Evolutionary conservation across 2,888 invertebrate genomes (phyloP), one percentile per base, ranked within the genome.

Genomic region (Acronicta leporina): DNA sequence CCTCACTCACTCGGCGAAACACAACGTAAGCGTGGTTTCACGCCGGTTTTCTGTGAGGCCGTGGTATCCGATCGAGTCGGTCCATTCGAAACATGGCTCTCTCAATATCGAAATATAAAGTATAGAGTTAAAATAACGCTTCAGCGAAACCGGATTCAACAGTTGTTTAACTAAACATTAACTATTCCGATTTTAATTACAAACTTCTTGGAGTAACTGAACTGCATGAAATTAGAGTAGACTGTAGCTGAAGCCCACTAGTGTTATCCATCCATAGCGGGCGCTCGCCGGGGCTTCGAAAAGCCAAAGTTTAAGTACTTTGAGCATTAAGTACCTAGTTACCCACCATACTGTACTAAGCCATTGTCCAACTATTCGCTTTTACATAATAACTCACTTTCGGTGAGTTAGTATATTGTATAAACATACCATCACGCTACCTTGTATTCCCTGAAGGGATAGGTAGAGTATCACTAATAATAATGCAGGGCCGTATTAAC

Each of bases 151-250:
- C 33, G 33, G n/a, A 38, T 38, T n/a, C 5, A 38, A n/a, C 38
- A 38, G n/a, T 38, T 38, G 11, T 13, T 35, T 35, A 35, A 38
- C 38, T 38, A 38, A 38, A n/a, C 38, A 38, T 38, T 38, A 2
- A 6, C 38, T 35, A 6, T 38, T 38, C 38, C n/a, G 38, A 38
- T 65, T 56, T 66, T 56, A 56, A 65, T 56, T 56, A 35, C 40
- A 5, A 45, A 66, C 38, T 64, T 35, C n/a, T 46, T 49, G 16
- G 20, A 42, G 35, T 15, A 44, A 16, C 49, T 58, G n/a, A 67
- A 66, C 72, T 20, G 33, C 25, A 60, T 55, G 61, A 54, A 60
- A 51, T 60, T 68, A 15, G 14, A 52, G 35, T 25, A 43, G 43
- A 49, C 35, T 45, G 47, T 27, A 55, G 48, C 45, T 49, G 13